Evolutionary conservation across 2,888 invertebrate species (phyloP), one percentile per base, ranked within the genome.

Genomic region (Hymenopus coronatus): DNA sequence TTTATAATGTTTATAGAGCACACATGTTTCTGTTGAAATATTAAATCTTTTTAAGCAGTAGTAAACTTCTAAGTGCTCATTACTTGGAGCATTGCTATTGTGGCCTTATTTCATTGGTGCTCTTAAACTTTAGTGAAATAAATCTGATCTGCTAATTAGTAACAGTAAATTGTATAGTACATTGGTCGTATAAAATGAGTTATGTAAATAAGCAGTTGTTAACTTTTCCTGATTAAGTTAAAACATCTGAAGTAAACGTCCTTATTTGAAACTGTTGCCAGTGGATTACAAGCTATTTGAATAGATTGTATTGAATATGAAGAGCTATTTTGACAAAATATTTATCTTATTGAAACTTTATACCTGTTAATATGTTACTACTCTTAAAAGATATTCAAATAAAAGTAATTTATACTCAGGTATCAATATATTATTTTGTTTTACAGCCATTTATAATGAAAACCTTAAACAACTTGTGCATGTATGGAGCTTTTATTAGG

Each of bases 71-170:
- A 82, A 83, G 33, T 87, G 82, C 81, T 87, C 82, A 33, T 87
- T 70, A 86, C 25, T 28, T 86, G 86, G 70, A 70, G 81, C 30
- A 70, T 85, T 54, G 25, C 70, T 86, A 81, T 70, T 28, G 81
- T 86, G 86, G 70, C 86, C 86, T 86, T 86, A 86, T 81, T 70
- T 25, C 30, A 81, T 20, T 86, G 86, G 86, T 86, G 86, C 81
- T 86, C 81, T 81, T 70, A 86, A 28, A 70, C 28, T n/a, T 30
- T 86, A 81, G 28, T 86, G 70, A 54, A 70, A n/a, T 70, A 28
- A 28, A 85, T 20, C 20, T 70, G 54, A 20, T 25, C 20, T 70
- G 54, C 54, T 70, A 70, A 70, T 54, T 70, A 70, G 54, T 20
- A 54, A 70, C 54, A 70, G 40, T 70, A 20, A 8, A 4, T 70